Conservation (phyloP, 2,888 invertebrate species). For the Lapara coniferarum region DNA sequence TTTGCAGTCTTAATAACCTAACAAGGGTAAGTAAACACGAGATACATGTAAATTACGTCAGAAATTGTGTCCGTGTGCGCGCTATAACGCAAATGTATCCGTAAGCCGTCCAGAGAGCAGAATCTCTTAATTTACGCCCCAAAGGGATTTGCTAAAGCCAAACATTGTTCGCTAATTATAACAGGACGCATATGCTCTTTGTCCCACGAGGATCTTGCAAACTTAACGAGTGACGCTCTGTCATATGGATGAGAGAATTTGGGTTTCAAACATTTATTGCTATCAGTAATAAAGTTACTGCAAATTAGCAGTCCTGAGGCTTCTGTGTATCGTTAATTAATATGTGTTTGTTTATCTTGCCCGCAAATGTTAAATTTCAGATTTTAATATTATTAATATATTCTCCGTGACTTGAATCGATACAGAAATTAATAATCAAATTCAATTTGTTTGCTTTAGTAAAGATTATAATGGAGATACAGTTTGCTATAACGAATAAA, state of each 20-base stretch:
- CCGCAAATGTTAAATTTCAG: too few species aligned
- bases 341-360: too few species aligned
- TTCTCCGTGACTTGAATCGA: too few species aligned
- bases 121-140: conserved; percentile 84
- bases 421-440: too few species aligned
- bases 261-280: conserved; percentile 2
- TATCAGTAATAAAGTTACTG: too few species aligned
- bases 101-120: conserved; percentile 69
- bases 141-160: conserved; percentile 82
- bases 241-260: conserved; percentile 32
- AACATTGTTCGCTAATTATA: conserved; percentile 84
- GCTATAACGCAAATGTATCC: conserved; percentile 73
- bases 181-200: conserved; percentile 74
- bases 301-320: too few species aligned
- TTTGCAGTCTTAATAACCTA: conserved; percentile 50
- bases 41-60: conserved; percentile 55
- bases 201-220: conserved; percentile 76
- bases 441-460: too few species aligned
- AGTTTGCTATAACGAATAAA: too few species aligned
- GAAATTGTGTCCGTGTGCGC: conserved; percentile 42
- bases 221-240: conserved; percentile 64
- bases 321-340: too few species aligned
- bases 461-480: too few species aligned
- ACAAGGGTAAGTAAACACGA: conserved; percentile 54
- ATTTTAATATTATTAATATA: too few species aligned